Conservation (phyloP, 2,113 vertebrate species). For the Crotalus horridus region DNA sequence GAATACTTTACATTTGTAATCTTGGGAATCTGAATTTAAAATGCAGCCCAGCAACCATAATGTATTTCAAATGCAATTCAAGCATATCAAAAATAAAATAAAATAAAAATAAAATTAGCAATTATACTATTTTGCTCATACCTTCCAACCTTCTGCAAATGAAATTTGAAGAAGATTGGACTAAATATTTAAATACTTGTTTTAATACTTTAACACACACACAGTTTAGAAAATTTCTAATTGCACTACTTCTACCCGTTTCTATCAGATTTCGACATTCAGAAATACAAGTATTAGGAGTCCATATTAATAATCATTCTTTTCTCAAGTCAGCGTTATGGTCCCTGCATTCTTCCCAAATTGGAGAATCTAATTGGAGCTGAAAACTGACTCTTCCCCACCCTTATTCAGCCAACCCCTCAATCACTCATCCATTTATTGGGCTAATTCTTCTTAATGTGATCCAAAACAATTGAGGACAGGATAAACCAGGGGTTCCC, state of each 20-base stretch:
- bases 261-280: neutral
- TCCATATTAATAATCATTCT: neutral
- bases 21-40: neutral
- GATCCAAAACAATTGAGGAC: neutral
- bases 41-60: too few relatives aligned
- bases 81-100: too few relatives aligned
- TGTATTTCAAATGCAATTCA: neutral
- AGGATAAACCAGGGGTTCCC: too few relatives aligned
- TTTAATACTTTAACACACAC: too few relatives aligned
- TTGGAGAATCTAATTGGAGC: neutral
- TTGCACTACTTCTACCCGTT: neutral
- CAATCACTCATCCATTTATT: neutral
- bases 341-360: neutral
- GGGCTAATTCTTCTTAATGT: neutral
- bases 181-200: neutral
- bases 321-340: neutral
- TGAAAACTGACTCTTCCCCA: neutral
- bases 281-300: neutral
- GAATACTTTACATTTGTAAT: neutral
- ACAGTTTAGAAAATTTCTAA: neutral
- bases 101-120: neutral
- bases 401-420: neutral
- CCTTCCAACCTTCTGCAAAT: neutral
- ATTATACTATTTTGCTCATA: neutral
- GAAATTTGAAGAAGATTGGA: neutral